Conservation (phyloP, 1,140 invertebrate genomes). For the Pogonus chalceus region DNA sequence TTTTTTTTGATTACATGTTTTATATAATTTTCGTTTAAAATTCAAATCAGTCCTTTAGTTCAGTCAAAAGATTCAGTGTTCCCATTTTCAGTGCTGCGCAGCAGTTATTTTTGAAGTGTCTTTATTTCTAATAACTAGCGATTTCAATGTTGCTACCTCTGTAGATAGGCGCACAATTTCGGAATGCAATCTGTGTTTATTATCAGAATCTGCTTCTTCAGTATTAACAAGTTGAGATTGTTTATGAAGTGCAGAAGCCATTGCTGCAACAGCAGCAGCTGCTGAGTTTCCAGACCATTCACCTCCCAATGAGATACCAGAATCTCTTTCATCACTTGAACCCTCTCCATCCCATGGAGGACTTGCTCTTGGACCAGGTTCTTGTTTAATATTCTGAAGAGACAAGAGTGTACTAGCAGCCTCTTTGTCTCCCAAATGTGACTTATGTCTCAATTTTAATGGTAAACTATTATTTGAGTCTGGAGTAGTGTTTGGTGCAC, state of each 20-base stretch:
- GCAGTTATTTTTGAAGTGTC: background rate
- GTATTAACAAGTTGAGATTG: slow-evolving; percentile 23
- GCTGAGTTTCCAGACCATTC: slow-evolving; percentile 45
- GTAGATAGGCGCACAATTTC: slow-evolving; percentile 79
- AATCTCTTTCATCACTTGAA: slow-evolving; percentile 78
- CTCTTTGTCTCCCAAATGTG: slow-evolving; percentile 79
- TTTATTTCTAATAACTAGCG: slow-evolving; percentile 48
- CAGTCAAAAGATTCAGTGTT: too few species aligned
- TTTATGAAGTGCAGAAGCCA: slow-evolving; percentile 16
- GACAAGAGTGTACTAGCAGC: slow-evolving; percentile 67
- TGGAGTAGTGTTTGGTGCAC: slow-evolving; percentile 31
- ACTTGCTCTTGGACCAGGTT: slow-evolving; percentile 60
- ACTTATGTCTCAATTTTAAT: slow-evolving; percentile 84
- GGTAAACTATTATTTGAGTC: slow-evolving; percentile 58
- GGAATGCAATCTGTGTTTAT: slow-evolving; percentile 65
- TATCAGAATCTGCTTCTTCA: slow-evolving; percentile 42
- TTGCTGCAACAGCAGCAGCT: slow-evolving; percentile 37
- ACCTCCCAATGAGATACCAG: slow-evolving; percentile 72
- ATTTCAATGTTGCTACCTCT: slow-evolving; percentile 84
- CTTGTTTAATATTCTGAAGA: slow-evolving; percentile 73
- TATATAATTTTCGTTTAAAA: too few species aligned
- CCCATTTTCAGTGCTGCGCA: background rate
- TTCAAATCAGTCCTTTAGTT: too few species aligned
- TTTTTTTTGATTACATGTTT: too few species aligned
- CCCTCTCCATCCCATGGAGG: slow-evolving; percentile 76